phyloP scores from a whole-genome alignment of 2,888 invertebrate genomes.

The Rhyacophila evoluta region DNA sequence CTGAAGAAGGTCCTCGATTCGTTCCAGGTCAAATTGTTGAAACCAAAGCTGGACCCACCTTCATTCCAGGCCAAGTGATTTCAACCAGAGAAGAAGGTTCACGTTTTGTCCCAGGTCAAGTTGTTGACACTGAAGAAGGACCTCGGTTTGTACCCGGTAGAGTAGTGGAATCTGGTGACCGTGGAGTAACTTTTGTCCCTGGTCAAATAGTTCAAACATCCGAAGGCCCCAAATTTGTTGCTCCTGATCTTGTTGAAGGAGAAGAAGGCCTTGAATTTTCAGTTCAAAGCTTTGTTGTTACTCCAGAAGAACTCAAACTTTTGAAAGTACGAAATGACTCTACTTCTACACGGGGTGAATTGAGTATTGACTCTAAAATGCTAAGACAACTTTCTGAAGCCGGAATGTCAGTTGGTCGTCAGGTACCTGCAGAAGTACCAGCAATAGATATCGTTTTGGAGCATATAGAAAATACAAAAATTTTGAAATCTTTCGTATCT shows the following conservation, averaged over 20 bases:
- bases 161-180: slow-evolving; percentile 77
- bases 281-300: slow-evolving; percentile 76
- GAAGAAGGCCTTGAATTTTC: slow-evolving; percentile 77
- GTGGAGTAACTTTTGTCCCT: slow-evolving; percentile 80
- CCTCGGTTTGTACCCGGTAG: slow-evolving; percentile 80
- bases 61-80: slow-evolving; percentile 84
- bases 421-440: slow-evolving; percentile 73
- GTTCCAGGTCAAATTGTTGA: slow-evolving; percentile 84
- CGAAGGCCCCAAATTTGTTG: slow-evolving; percentile 77
- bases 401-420: slow-evolving; percentile 76
- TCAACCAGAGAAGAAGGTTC: slow-evolving; percentile 73
- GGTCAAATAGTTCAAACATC: slow-evolving; percentile 82
- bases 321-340: slow-evolving; percentile 67
- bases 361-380: slow-evolving; percentile 76
- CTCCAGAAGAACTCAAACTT: slow-evolving; percentile 67
- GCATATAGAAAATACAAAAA: slow-evolving; percentile 67
- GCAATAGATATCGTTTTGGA: slow-evolving; percentile 72
- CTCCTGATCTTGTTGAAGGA: slow-evolving; percentile 76
- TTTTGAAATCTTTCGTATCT: slow-evolving; percentile 66
- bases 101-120: slow-evolving; percentile 76
- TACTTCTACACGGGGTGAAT: slow-evolving; percentile 70
- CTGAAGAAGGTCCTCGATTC: slow-evolving; percentile 78
- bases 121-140: slow-evolving; percentile 79
- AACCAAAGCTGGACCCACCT: slow-evolving; percentile 80
- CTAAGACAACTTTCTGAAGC: slow-evolving; percentile 76